A percentile compares a stretch with the other conserved stretches of the same genome.
phyloP scores from a whole-genome alignment of 2,113 vertebrate genomes.

The Sturnira hondurensis region DNA sequence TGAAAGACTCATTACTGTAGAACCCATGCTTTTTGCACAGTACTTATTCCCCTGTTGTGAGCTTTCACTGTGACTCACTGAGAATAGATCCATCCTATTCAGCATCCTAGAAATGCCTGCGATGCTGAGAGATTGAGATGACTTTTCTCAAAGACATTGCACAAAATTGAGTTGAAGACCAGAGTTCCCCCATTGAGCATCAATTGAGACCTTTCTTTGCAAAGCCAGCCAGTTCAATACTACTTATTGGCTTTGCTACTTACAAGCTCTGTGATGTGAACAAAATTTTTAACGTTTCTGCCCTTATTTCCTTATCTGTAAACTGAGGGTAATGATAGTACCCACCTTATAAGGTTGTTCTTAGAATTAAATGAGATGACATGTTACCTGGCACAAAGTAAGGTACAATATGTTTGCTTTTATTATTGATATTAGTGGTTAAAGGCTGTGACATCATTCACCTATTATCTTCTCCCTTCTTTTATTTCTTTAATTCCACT shows the following conservation, averaged over 20 bases:
- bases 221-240: background rate
- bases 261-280: background rate
- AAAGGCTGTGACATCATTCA: background rate
- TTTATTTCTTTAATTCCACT: background rate
- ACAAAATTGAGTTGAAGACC: background rate
- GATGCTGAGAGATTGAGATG: background rate
- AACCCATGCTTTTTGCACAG: background rate
- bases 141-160: background rate
- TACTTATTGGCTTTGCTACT: background rate
- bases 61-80: background rate
- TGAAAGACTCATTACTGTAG: background rate
- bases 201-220: background rate
- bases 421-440: background rate
- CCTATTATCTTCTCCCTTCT: background rate
- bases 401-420: background rate
- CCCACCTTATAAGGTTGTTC: background rate
- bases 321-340: background rate
- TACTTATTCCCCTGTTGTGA: background rate
- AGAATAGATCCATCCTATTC: background rate
- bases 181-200: background rate
- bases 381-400: background rate
- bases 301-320: background rate
- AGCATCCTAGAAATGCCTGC: background rate
- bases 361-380: slow-evolving; percentile 8
- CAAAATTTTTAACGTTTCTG: background rate